These are phyloP conservation scores for Sebastolobus alascanus DNA, from an alignment of 2,797 vertebrate species.

Conservation along the genomic window DNA sequence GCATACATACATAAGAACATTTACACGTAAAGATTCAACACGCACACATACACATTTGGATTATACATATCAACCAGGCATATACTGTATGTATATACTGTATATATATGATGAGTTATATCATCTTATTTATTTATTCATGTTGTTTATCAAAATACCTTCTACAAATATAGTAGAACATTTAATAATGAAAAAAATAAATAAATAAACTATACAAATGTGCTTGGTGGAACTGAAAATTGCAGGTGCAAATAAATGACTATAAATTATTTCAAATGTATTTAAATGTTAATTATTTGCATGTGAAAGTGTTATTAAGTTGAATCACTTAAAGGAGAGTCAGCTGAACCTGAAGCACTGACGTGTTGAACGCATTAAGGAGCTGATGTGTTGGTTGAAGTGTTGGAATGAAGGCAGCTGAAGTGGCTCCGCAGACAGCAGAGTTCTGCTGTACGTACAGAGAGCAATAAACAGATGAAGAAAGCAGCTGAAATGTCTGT, in stretches of 20 bases:
- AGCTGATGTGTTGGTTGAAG: neutral
- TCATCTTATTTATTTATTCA: neutral
- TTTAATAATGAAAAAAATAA: neutral
- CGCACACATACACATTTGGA: neutral
- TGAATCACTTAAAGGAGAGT: neutral
- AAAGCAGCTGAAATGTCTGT: no score
- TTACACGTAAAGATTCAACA: neutral
- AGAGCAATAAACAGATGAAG: neutral
- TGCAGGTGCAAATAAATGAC: neutral
- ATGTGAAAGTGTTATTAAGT: no score
- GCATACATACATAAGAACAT: neutral
- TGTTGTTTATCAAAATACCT: neutral
- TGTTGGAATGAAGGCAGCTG: neutral
- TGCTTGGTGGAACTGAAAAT: neutral
- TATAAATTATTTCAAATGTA: neutral
- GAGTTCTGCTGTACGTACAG: neutral
- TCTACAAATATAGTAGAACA: neutral
- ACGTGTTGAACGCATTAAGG: neutral
- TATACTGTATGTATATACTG: neutral
- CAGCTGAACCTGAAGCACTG: neutral
- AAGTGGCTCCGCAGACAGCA: neutral
- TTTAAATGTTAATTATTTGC: neutral
- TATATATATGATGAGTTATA: no score
- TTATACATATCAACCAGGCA: neutral
- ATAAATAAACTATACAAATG: neutral